phyloP scores from a whole-genome alignment of 1,140 invertebrate species.

The Aphis gossypii region DNA sequence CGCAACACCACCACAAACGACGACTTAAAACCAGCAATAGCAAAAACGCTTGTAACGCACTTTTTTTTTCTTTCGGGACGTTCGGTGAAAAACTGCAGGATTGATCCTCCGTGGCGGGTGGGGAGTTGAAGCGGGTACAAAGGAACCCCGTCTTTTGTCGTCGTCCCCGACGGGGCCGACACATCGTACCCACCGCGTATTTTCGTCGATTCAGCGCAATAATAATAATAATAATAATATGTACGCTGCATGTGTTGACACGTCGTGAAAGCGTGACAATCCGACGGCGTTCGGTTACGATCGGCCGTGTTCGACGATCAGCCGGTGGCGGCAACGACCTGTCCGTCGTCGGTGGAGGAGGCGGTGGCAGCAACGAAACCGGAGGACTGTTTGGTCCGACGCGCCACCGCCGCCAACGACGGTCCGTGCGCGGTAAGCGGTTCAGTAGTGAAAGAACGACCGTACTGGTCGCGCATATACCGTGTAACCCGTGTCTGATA shows the following conservation, averaged over 20 bases:
- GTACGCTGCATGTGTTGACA: not conserved
- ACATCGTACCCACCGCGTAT: not conserved
- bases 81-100: not conserved
- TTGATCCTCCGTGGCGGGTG: not conserved
- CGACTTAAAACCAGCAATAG: not conserved
- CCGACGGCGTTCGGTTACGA: not conserved
- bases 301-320: not conserved
- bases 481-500: not conserved
- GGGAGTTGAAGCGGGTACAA: not conserved
- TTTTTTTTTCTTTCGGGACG: not conserved
- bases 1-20: not conserved
- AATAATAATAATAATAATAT: too few species aligned
- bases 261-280: conserved; percentile 54
- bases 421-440: not conserved
- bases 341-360: not conserved
- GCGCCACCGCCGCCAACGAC: not conserved
- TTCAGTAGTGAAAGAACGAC: conserved; percentile 47
- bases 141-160: not conserved
- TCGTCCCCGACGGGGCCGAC: not conserved
- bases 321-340: conserved; percentile 51
- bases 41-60: not conserved
- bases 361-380: conserved; percentile 17
- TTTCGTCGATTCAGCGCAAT: not conserved
- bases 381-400: conserved; percentile 29
- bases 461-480: not conserved